phyloP scores from a whole-genome alignment of 1,140 invertebrate species.

The Drosophila obscura region DNA sequence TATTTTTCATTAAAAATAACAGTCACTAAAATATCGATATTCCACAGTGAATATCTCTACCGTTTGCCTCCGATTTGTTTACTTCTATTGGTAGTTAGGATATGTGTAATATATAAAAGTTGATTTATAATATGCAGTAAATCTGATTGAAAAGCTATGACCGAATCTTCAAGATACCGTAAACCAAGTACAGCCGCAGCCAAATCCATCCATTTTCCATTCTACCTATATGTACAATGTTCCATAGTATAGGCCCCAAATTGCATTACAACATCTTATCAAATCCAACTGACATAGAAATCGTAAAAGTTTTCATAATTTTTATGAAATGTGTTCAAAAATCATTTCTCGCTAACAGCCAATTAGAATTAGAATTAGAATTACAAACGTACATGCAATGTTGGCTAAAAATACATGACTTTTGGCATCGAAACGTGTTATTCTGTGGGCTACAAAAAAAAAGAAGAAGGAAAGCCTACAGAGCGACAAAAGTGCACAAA shows the following conservation, averaged over 20 bases:
- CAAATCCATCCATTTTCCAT: neutral
- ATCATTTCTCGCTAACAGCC: constrained; percentile 43
- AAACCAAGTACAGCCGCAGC: neutral
- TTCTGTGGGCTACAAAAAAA: constrained; percentile 57
- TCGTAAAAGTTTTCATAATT: constrained; percentile 49
- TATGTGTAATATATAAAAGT: too few species aligned
- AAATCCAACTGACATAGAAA: constrained; percentile 2
- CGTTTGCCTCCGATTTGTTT: too few species aligned
- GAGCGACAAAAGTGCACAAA: constrained; percentile 36
- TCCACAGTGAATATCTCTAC: too few species aligned
- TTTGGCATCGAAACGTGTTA: constrained; percentile 67
- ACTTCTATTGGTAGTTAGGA: too few species aligned
- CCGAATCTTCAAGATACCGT: neutral
- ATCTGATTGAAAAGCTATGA: too few species aligned
- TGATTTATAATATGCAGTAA: too few species aligned
- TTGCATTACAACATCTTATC: constrained; percentile 26
- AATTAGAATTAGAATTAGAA: constrained; percentile 59
- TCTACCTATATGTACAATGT: neutral
- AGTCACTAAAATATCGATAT: too few species aligned
- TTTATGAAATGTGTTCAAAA: constrained; percentile 46
- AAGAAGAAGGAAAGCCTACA: constrained; percentile 28
- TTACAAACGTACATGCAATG: constrained; percentile 24
- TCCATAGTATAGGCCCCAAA: neutral
- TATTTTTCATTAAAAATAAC: too few species aligned
- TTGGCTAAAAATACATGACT: constrained; percentile 63